These are phyloP conservation scores for Gorsachius goisagi DNA, from an alignment of 2,113 vertebrate species.

Conservation along the genomic window DNA sequence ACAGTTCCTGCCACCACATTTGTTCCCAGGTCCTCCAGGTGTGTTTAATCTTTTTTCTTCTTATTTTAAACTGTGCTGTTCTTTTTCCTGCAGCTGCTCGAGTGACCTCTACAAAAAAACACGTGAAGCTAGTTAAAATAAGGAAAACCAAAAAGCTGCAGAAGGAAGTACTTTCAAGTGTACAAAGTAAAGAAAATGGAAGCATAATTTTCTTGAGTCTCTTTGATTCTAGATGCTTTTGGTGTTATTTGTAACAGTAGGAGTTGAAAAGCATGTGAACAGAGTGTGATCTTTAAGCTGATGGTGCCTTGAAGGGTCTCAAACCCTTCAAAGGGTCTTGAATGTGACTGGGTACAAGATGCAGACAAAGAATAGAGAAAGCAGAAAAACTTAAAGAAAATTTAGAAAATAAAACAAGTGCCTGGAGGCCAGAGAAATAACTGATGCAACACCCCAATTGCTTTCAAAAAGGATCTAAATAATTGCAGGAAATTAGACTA, in stretches of 20 bases:
- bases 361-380: not conserved
- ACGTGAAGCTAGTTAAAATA: not conserved
- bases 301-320: not conserved
- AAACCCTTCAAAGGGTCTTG: not conserved
- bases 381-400: constrained; percentile 30
- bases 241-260: not conserved
- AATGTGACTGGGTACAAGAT: not conserved
- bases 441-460: constrained; percentile 61
- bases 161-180: not conserved
- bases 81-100: not conserved
- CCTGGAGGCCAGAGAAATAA: constrained; percentile 5
- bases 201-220: not conserved
- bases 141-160: not conserved
- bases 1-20: not conserved
- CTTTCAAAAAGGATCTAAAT: constrained; percentile 62
- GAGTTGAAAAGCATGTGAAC: not conserved
- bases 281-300: not conserved
- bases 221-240: not conserved
- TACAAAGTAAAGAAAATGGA: not conserved
- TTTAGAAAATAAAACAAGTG: not conserved
- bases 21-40: not conserved
- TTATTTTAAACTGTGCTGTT: not conserved
- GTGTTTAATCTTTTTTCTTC: not conserved
- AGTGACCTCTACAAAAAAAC: not conserved
- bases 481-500: constrained; percentile 68